Conservation (phyloP, 2,113 vertebrate species). For the Podocnemis expansa region DNA sequence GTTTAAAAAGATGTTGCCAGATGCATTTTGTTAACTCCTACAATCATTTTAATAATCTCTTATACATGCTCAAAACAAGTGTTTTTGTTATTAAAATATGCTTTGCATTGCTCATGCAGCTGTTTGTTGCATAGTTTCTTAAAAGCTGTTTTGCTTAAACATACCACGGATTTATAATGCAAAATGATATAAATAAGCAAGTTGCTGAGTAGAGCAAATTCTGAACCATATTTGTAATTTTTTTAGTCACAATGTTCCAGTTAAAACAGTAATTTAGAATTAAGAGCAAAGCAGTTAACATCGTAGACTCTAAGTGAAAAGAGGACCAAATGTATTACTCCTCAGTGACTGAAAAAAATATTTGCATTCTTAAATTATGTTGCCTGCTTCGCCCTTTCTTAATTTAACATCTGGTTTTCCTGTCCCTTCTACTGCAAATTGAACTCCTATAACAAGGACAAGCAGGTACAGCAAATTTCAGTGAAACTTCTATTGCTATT, state of each 20-base stretch:
- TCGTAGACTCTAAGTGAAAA: not conserved
- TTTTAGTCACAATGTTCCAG: not conserved
- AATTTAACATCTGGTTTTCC: not conserved
- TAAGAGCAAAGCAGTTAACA: not conserved
- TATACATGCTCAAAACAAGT: conserved; percentile 19
- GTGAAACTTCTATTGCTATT: not conserved
- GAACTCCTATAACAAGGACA: not conserved
- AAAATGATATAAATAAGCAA: not conserved
- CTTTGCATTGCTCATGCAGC: not conserved
- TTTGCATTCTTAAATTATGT: not conserved
- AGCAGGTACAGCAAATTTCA: not conserved
- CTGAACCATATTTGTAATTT: not conserved
- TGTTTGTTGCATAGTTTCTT: not conserved
- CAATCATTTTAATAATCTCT: not conserved
- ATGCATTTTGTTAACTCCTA: not conserved
- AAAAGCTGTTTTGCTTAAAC: not conserved
- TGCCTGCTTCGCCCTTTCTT: not conserved
- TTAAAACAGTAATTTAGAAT: not conserved
- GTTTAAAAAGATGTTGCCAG: not conserved
- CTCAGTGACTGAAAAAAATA: not conserved
- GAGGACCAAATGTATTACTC: not conserved
- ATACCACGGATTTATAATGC: not conserved
- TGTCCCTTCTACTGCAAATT: not conserved
- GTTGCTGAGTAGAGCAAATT: not conserved
- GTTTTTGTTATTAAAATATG: conserved; percentile 17